A percentile compares a stretch with the other conserved stretches of the same genome.
phyloP scores from a whole-genome alignment of 1,140 invertebrate genomes.

The Macrobrachium nipponense region DNA sequence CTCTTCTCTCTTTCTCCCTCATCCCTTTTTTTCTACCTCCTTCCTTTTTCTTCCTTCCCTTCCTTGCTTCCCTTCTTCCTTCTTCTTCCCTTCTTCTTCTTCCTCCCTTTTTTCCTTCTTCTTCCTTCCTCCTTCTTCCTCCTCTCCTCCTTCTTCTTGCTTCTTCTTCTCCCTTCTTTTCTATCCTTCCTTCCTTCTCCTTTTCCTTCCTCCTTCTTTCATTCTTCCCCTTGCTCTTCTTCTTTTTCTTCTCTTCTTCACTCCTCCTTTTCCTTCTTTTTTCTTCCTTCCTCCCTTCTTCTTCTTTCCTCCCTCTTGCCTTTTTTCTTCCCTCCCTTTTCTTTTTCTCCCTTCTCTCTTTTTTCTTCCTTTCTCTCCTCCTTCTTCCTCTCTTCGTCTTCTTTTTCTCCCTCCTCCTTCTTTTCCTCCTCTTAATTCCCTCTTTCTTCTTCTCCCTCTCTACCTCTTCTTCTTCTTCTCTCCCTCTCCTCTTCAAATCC shows the following conservation, averaged over 20 bases:
- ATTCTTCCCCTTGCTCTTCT: background rate
- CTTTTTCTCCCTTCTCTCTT: background rate
- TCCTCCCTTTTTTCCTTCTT: background rate
- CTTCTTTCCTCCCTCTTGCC: background rate
- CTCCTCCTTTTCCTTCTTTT: background rate
- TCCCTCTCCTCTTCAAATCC: too few species aligned
- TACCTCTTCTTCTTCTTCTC: too few species aligned
- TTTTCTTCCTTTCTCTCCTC: background rate
- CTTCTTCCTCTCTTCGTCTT: background rate
- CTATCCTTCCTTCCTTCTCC: background rate
- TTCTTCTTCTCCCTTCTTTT: background rate
- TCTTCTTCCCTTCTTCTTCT: background rate
- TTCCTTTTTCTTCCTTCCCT: conserved; percentile 8
- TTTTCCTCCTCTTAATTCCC: too few species aligned
- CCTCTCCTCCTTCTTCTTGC: background rate
- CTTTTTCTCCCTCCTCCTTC: background rate
- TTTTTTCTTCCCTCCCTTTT: background rate
- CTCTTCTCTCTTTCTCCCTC: background rate
- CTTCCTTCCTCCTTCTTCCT: background rate
- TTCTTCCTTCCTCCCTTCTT: background rate
- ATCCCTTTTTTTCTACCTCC: background rate
- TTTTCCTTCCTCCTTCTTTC: background rate
- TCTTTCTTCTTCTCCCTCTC: too few species aligned
- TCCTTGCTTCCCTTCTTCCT: background rate
- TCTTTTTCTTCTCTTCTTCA: background rate